Base-by-base conservation (phyloP, 2,797 vertebrate genomes). In the Hemibagrus guttatus region DNA sequence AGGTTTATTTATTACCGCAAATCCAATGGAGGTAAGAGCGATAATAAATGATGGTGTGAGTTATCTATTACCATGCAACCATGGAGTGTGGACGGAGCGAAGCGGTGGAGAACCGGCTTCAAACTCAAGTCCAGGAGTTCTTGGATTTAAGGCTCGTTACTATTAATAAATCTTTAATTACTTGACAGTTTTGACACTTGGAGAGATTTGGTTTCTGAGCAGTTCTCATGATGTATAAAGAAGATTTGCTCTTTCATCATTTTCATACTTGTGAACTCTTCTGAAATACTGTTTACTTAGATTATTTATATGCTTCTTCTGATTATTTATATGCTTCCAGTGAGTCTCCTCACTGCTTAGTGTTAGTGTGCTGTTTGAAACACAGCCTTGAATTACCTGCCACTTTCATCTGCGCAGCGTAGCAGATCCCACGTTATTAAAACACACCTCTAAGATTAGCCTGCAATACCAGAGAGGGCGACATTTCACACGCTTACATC, bases 1-100 rank as follows among this genome's bases (percentile, higher is more conserved):
- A 21, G 31, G 63, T 21, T 79, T 87, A 78, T 87, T 87, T 76
- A 79, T 87, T 84, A 87, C 68, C n/a, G 63, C 58, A 71, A 86
- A 84, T 71, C 76, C 74, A 79, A 72, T 80, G 81, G 76, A 68
- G 76, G 64, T 68, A 87, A 84, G 79, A 52, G 68, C 74, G 86
- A 84, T 79, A 71, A 87, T 84, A 79, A 84, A 71, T 79, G 39
- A 54, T 28, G 74, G 39, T 23, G 49, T 46, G 39, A 14, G 16
- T 54, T 54, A 78, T 87, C 74, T 42, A 59, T 83, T 76, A 76
- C 21, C 71, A 39, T 39, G 35, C 35, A 7, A 49, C 46, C 46
- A 9, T 4, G 63, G 35, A 6, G 17, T 58, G 61, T 6, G 42
- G 61, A 78, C 61, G 16, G 63, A 78, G n/a, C 17, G 11, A 17